A percentile compares a stretch with the other conserved stretches of the same genome.
Conservation (phyloP, 2,888 invertebrate species). For the Stenodema calcarata region DNA sequence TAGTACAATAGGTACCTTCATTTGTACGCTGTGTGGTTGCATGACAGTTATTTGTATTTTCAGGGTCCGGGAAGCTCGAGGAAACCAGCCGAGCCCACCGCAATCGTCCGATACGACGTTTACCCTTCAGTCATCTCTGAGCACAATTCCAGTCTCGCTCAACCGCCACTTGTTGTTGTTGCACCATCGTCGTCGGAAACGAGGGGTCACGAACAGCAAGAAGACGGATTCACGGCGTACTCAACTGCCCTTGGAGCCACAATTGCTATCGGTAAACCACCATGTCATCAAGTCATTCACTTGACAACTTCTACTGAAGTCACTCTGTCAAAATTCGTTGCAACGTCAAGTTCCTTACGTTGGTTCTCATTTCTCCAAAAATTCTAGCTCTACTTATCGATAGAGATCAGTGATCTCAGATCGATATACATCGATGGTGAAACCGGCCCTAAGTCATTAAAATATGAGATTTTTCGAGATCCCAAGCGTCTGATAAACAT, state of each 20-base stretch:
- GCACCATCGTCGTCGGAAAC: conserved; percentile 59
- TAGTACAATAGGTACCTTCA: neutral
- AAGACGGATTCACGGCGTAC: conserved; percentile 88
- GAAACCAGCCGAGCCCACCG: conserved; percentile 53
- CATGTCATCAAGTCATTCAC: too few relatives aligned
- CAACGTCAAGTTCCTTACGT: too few relatives aligned
- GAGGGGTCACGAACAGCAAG: conserved; percentile 62
- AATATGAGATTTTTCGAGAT: too few relatives aligned
- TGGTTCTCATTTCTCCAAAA: too few relatives aligned
- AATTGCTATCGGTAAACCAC: conserved; percentile 91
- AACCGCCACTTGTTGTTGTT: conserved; percentile 58
- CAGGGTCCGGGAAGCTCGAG: conserved; percentile 51
- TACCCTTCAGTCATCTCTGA: conserved; percentile 55
- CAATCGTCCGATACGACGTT: conserved; percentile 44
- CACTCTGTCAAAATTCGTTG: too few relatives aligned
- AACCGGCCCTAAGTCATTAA: too few relatives aligned
- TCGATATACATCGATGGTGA: too few relatives aligned
- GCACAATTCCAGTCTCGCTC: conserved; percentile 59
- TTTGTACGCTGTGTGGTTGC: neutral
- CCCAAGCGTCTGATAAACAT: too few relatives aligned
- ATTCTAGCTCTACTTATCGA: too few relatives aligned
- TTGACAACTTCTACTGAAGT: too few relatives aligned
- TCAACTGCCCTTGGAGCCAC: conserved; percentile 91
- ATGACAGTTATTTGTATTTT: neutral
- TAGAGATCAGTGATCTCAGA: too few relatives aligned